Conservation (phyloP, 2,797 vertebrate species). For the Lithobates pipiens region DNA sequence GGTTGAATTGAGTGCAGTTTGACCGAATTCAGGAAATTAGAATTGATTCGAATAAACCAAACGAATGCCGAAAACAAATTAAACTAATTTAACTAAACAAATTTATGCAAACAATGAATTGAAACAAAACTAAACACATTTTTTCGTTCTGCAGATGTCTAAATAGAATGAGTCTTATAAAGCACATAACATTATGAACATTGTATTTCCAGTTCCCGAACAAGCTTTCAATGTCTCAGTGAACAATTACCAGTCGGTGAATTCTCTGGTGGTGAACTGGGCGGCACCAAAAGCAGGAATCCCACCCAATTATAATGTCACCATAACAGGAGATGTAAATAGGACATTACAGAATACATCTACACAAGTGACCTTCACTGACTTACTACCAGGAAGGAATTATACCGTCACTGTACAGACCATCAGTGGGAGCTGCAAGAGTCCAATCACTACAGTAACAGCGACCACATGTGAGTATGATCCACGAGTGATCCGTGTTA, state of each 20-base stretch:
- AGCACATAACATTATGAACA: too few relatives aligned
- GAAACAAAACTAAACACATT: too few relatives aligned
- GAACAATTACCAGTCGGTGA: background rate
- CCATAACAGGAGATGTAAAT: background rate
- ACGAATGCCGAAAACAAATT: too few relatives aligned
- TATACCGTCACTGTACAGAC: background rate
- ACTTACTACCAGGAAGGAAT: background rate
- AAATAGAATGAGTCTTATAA: too few relatives aligned
- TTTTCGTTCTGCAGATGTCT: too few relatives aligned
- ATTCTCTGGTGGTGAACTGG: slow-evolving; percentile 13
- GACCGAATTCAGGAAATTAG: too few relatives aligned
- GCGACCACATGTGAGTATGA: slow-evolving; percentile 26
- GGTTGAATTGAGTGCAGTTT: too few relatives aligned
- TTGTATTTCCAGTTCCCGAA: background rate
- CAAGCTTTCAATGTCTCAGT: background rate
- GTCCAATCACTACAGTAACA: background rate
- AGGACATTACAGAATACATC: background rate
- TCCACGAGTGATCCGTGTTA: too few relatives aligned
- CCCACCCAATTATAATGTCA: background rate
- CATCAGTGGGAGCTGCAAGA: background rate
- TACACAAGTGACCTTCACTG: too few relatives aligned
- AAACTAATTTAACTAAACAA: too few relatives aligned
- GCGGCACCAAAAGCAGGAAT: background rate
- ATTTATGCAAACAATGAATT: too few relatives aligned
- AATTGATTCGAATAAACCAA: too few relatives aligned